phyloP scores from a whole-genome alignment of 2,113 vertebrate genomes.

The Pterocles gutturalis region DNA sequence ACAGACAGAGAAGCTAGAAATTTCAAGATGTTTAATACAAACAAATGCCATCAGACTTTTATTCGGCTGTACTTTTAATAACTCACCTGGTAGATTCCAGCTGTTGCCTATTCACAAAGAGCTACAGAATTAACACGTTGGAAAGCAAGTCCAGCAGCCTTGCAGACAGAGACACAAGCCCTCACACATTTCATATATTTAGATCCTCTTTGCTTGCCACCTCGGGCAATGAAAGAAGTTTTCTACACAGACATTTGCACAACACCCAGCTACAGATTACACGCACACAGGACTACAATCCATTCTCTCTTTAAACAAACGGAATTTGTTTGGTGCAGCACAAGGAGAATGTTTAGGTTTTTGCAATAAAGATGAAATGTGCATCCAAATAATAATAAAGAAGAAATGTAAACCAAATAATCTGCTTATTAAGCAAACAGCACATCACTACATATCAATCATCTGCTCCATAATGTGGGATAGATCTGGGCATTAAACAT shows the following conservation, averaged over 20 bases:
- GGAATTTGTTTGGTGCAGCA: not conserved
- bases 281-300: not conserved
- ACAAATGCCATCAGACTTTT: not conserved
- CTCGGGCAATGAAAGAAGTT: not conserved
- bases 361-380: fast-evolving
- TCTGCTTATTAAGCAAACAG: not conserved
- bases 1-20: not conserved
- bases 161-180: not conserved
- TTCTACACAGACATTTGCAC: not conserved
- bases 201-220: not conserved
- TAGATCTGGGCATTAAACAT: not conserved
- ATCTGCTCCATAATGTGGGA: not conserved
- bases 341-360: not conserved
- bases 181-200: not conserved
- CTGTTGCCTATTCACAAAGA: not conserved
- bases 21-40: not conserved
- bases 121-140: constrained; percentile 1
- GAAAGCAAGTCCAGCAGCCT: not conserved
- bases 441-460: not conserved
- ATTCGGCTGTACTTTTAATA: not conserved
- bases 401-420: not conserved
- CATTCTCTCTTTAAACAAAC: not conserved
- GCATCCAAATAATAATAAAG: not conserved
- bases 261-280: not conserved
- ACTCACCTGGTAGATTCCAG: not conserved